Percentiles rank a stretch among this genome's conserved stretches.
Evolutionary conservation across 1,140 invertebrate species (phyloP).

Genomic region (Oscheius sp.): DNA sequence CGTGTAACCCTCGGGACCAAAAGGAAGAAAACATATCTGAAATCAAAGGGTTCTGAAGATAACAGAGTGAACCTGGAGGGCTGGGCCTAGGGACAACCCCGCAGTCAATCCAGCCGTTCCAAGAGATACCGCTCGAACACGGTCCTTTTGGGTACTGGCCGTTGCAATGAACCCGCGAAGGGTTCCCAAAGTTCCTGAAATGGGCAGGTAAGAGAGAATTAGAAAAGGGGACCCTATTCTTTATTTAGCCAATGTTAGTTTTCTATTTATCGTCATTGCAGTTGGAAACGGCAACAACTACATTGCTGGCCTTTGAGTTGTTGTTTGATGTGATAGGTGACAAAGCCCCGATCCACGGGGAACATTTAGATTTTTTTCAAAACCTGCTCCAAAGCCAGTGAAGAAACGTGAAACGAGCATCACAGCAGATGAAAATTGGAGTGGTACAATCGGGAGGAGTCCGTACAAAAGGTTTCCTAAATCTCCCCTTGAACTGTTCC

Average conservation of each 20-base stretch:
- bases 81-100: slow-evolving; percentile 18
- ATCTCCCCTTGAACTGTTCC: too few relatives aligned
- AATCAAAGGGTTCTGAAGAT: background rate
- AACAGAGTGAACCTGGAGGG: background rate
- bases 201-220: too few relatives aligned
- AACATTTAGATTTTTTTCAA: too few relatives aligned
- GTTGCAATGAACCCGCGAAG: slow-evolving; percentile 23
- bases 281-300: background rate
- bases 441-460: background rate
- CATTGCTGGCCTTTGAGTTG: too few relatives aligned
- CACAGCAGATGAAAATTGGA: background rate
- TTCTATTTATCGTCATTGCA: background rate
- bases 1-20: slow-evolving; percentile 8
- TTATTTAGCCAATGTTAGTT: too few relatives aligned
- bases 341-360: too few relatives aligned
- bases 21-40: slow-evolving; percentile 26
- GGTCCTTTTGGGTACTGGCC: slow-evolving; percentile 17
- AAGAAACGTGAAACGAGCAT: slow-evolving; percentile 15
- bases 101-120: slow-evolving; percentile 17
- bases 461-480: background rate
- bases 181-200: slow-evolving; percentile 12
- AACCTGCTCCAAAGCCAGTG: slow-evolving; percentile 22
- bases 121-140: slow-evolving; percentile 20
- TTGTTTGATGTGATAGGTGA: too few relatives aligned
- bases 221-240: too few relatives aligned